Evolutionary conservation across 2,113 vertebrate genomes (phyloP).

Genomic region (Bungarus multicinctus): DNA sequence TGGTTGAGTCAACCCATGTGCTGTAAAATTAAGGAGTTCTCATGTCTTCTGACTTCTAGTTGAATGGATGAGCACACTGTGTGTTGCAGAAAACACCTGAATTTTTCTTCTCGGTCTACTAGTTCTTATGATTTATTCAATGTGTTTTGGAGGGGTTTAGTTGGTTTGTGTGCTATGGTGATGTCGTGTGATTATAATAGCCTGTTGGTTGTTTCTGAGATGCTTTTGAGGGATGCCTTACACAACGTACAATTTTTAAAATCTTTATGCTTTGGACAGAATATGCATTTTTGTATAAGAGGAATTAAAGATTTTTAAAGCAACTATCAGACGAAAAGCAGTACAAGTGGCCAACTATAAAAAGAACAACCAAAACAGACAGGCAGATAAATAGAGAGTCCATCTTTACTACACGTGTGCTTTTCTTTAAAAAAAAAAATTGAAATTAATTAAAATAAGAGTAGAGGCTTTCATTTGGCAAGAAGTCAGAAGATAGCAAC

Average conservation of each 20-base stretch:
- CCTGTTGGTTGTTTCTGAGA: background rate
- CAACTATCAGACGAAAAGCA: background rate
- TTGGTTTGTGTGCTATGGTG: background rate
- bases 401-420: background rate
- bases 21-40: too few species aligned
- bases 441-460: constrained; percentile 44
- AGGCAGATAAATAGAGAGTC: background rate
- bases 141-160: background rate
- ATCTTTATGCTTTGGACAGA: background rate
- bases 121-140: background rate
- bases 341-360: background rate
- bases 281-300: background rate
- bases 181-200: background rate
- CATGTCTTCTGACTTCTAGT: too few species aligned
- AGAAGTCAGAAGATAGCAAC: constrained; percentile 8
- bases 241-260: background rate
- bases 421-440: constrained; percentile 26
- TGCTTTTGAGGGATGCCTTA: background rate
- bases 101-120: too few species aligned
- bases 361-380: background rate
- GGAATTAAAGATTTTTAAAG: background rate
- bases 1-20: too few species aligned
- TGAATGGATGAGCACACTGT: background rate
- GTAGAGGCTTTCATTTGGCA: constrained; percentile 21
- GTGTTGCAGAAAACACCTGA: too few species aligned